phyloP scores from a whole-genome alignment of 2,797 vertebrate genomes.

The Kryptopterus vitreolus region DNA sequence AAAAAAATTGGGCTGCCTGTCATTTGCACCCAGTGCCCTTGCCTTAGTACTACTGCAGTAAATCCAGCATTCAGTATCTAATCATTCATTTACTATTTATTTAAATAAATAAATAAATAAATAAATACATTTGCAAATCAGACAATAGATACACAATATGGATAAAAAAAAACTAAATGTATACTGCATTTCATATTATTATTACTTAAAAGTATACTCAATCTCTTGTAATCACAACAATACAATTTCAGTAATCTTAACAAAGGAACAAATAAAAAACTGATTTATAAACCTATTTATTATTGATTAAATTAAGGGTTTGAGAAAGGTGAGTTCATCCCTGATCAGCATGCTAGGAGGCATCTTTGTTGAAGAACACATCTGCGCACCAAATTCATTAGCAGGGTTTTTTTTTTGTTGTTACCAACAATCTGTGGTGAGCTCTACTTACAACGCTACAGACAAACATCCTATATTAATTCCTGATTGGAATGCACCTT shows the following conservation, averaged over 20 bases:
- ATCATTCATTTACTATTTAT: not conserved
- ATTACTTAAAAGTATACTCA: not conserved
- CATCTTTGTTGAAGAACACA: constrained; percentile 15
- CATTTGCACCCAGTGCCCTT: not conserved
- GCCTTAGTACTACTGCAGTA: not conserved
- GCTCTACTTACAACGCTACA: not conserved
- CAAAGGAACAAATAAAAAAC: not conserved
- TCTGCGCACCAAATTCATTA: constrained; percentile 17
- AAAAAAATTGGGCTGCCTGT: constrained; percentile 5
- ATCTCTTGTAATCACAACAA: not conserved
- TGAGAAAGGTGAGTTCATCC: not conserved
- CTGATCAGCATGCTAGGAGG: not conserved
- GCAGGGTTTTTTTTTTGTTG: not conserved
- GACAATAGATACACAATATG: too few species aligned
- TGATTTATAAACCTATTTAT: not conserved
- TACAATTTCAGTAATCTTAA: not conserved
- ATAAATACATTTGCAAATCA: too few species aligned
- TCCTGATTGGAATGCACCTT: not conserved
- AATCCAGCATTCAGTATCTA: not conserved
- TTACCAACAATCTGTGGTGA: too few species aligned
- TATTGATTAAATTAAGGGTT: not conserved
- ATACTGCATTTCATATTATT: not conserved
- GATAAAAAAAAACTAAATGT: too few species aligned
- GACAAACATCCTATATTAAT: not conserved
- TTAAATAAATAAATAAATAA: too few species aligned